Evolutionary conservation across 2,113 vertebrate species (phyloP), one percentile per base, ranked within the genome.

Genomic region (Perccottus glenii): DNA sequence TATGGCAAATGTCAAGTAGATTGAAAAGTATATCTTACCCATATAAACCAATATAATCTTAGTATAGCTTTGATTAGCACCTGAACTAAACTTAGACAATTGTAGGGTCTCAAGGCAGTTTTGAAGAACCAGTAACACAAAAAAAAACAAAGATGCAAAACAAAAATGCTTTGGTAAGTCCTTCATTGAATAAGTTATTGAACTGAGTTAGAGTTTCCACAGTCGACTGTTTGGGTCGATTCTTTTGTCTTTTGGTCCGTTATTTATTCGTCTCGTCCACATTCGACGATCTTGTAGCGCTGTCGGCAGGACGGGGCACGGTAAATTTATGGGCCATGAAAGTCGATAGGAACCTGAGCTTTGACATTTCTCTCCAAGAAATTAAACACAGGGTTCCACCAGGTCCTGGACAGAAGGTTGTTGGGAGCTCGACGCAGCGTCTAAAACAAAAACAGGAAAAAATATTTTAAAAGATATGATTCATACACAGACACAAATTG

Each of bases 361-460:
- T 93, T 93, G 11, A 99, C 93, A 2, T 99, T 99, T 81, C 89
- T 93, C 92, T 99, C 98, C 11, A 98, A 92, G 82, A 99, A 98
- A 81, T 91, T 92, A 84, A 99, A 99, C 77, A 95, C 75, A 0
- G 91, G 93, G 81, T 92, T 97, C 98, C 98, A 99, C 98, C 98
- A 99, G 0, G 93, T 93, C 68, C 93, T 92, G 57, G 91, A 95
- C 58, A 99, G 91, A 75, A 93, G 96, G 80, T 95, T 96, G 84
- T 94, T 93, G 0, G 95, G 93, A 12, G 93, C 94, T 3, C 91
- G 88, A 80, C 94, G 95, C 80, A 96, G 88, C 59, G 88, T 86
- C 97, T 99, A 88, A 32, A 57, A 52, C 12, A 43, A 16, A 1
- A 35, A 44, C 1, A 32, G 10, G n/a, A n/a, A n/a, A n/a, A 33